Evolutionary conservation across 2,113 vertebrate genomes (phyloP), one percentile per base, ranked within the genome.

Genomic region (Haplotaxodon microlepis): DNA sequence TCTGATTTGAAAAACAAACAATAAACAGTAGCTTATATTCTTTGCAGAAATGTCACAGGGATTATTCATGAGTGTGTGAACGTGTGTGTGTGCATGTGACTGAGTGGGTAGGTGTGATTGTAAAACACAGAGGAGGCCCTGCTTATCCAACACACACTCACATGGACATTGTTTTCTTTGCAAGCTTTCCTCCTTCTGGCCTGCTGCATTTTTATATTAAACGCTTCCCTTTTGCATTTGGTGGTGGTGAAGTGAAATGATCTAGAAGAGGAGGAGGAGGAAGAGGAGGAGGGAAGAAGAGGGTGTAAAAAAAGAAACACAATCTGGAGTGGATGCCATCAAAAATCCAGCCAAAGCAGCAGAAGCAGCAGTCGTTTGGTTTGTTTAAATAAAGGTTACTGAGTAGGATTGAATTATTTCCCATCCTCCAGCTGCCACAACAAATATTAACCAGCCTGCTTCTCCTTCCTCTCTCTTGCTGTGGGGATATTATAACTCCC

Each of bases 31-130:
- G 27, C 21, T 40, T 51, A 14, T 50, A 73, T 10, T 27, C 38
- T 57, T 84, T 42, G 40, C n/a, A 84, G 45, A 31, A 57, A 54
- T 63, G 71, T 85, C 59, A 38, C 79, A 47, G 69, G 16, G 80
- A 90, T 89, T 92, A 85, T 88, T 90, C 59, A 81, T 27, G 54
- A n/a, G 87, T 66, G 54, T 86, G 81, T 45, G 81, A 85, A 78
- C 38, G 63, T 88, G 89, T 57, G 84, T 92, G 71, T 84, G 80
- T 59, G 88, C 40, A 59, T 86, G 91, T 92, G 93, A 89, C 76
- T 92, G 92, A 86, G 94, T 95, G 92, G 89, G 92, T 86, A 80
- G 89, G 94, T 94, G 93, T 57, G 92, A 93, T 92, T 92, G 88
- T 91, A 84, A 89, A 89, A 90, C 45, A 91, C 87, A 90, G 56